These are phyloP conservation scores for Cyanoderma ruficeps DNA, from an alignment of 2,113 vertebrate species.

Conservation along the genomic window DNA sequence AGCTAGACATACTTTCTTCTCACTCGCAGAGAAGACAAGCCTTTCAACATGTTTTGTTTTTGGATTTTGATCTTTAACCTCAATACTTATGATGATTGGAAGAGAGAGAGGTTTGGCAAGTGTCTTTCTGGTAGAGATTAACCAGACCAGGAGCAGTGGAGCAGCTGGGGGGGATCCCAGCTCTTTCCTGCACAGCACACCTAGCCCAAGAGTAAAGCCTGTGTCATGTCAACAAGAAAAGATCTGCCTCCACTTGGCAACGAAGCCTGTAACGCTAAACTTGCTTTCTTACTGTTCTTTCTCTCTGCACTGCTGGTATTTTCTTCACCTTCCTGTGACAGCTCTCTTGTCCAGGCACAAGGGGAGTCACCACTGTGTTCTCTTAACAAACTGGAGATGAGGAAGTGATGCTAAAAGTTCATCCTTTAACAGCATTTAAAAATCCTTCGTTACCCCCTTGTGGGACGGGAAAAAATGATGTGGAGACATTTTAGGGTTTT, in stretches of 20 bases:
- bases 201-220: conserved; percentile 52
- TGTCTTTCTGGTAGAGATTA: conserved; percentile 30
- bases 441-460: not conserved
- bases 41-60: conserved; percentile 51
- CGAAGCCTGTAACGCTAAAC: not conserved
- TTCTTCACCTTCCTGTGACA: not conserved
- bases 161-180: conserved; percentile 54
- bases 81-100: not conserved
- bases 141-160: conserved; percentile 34
- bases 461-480: not conserved
- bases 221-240: conserved; percentile 34
- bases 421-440: not conserved
- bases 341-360: not conserved
- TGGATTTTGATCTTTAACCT: conserved; percentile 53
- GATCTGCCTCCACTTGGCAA: conserved; percentile 49
- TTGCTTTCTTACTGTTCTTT: conserved; percentile 21
- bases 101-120: conserved; percentile 38
- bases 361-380: not conserved
- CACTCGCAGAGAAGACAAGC: conserved; percentile 12
- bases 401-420: not conserved
- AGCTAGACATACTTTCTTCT: not conserved
- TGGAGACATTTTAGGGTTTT: not conserved
- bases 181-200: conserved; percentile 15
- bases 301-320: not conserved
- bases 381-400: not conserved